Evolutionary conservation across 2,888 invertebrate genomes (phyloP).

Genomic region (Ernsta delagoae): DNA sequence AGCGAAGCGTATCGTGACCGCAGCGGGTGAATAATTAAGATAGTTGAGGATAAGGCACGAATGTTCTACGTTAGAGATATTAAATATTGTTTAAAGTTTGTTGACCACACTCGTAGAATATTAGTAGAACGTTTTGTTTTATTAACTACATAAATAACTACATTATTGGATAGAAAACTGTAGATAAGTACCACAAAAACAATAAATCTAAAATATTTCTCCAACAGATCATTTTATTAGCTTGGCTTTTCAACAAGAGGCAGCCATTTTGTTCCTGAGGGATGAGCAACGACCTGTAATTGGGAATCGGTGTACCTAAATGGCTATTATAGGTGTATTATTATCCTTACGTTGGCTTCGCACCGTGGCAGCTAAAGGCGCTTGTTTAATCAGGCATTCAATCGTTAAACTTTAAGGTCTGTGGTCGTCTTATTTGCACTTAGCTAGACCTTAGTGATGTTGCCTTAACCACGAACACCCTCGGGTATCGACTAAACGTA

Average conservation of each 20-base stretch:
- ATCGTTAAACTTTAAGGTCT: not conserved
- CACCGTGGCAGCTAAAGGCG: not conserved
- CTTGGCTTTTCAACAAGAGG: too few relatives aligned
- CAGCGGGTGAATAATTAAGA: slow-evolving; percentile 18
- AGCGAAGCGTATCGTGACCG: not conserved
- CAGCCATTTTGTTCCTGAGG: too few relatives aligned
- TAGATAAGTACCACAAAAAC: too few relatives aligned
- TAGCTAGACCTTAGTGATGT: too few relatives aligned
- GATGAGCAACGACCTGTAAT: too few relatives aligned
- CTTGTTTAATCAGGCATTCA: slow-evolving; percentile 3
- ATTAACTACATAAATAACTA: too few relatives aligned
- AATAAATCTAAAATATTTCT: too few relatives aligned
- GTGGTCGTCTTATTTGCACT: not conserved
- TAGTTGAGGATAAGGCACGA: slow-evolving; percentile 1
- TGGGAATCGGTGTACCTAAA: too few relatives aligned
- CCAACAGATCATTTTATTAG: too few relatives aligned
- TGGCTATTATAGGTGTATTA: not conserved
- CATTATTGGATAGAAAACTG: too few relatives aligned
- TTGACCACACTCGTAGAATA: not conserved
- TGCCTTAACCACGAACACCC: too few relatives aligned
- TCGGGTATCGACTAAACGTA: not conserved
- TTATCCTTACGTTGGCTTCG: not conserved
- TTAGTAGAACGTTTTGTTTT: not conserved
- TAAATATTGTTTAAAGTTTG: slow-evolving; percentile 6
- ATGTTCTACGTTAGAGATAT: not conserved